Base-by-base conservation (phyloP, 2,797 vertebrate genomes). In the Eurystomus glaucurus region DNA sequence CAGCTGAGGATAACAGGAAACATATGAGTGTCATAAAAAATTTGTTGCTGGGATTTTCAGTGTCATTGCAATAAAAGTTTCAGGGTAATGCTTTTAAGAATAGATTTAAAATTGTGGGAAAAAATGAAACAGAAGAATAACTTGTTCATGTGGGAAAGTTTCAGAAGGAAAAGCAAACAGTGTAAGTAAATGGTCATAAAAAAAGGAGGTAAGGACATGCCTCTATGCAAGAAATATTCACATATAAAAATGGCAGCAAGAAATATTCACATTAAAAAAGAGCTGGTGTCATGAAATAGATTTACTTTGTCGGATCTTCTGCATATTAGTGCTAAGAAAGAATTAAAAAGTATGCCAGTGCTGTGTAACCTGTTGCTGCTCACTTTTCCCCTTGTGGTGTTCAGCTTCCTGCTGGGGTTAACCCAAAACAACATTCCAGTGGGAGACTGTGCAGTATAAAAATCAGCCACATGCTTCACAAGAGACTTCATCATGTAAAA, bases 61-160 rank as follows among this genome's bases (percentile, higher is more conserved):
- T 89, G 64, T 89, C 57, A 78, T 58, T 81, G 25, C 52, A 89
- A 48, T 85, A 57, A 52, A 79, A 62, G 50, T 66, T 91, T 92
- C 64, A 46, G 75, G 45, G 62, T 41, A 75, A 20, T 43, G 57
- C 35, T 93, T 83, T 69, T 61, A 75, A 88, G 88, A 90, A 90
- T 75, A 96, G 23, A 28, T 81, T 94, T 39, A 10, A 70, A 93
- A 88, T 39, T 0, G 54, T 78, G 69, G 37, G 43, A 33, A 86
- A 55, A 87, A 84, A 61, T 55, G 1, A 82, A 88, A 76, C 18
- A 50, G n/a, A 84, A 46, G 26, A 90, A 43, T n/a, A 57, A 26
- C 31, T 85, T 88, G 35, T 60, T 93, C 48, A 48, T 33, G 28
- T 71, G 39, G 35, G 45, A 88, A 76, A 61, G 13, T 84, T 92